These are phyloP conservation scores for Eudasyphora cyanicolor DNA, from an alignment of 2,888 invertebrate genomes.

Conservation along the genomic window DNA sequence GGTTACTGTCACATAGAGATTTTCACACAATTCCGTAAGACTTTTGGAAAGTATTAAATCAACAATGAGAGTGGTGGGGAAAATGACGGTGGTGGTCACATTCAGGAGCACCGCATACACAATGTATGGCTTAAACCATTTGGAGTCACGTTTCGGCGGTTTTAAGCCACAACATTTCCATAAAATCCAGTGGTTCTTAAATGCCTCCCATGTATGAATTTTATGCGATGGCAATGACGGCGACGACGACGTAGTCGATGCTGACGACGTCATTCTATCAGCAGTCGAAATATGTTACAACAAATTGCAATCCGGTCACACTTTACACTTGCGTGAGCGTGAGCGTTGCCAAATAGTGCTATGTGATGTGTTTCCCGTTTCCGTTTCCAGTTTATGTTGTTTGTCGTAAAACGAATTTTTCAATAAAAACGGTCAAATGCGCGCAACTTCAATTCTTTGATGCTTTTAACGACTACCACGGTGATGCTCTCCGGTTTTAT, in stretches of 20 bases:
- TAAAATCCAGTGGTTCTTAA: conserved; percentile 72
- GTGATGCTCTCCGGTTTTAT: conserved; percentile 27
- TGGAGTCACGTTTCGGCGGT: conserved; percentile 60
- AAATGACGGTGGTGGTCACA: conserved; percentile 53
- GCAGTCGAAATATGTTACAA: not conserved
- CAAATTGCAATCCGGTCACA: not conserved
- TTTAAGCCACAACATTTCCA: conserved; percentile 72
- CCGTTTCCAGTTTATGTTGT: conserved; percentile 17
- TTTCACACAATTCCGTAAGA: conserved; percentile 71
- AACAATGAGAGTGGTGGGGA: conserved; percentile 67
- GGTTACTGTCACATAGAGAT: conserved; percentile 67
- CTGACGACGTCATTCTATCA: conserved; percentile 4
- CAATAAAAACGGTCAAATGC: conserved; percentile 30
- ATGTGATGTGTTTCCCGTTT: not conserved
- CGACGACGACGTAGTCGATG: not conserved
- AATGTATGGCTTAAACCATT: conserved; percentile 68
- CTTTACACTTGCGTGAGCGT: not conserved
- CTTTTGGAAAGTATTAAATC: conserved; percentile 67
- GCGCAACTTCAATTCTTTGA: conserved; percentile 13
- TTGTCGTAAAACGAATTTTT: conserved; percentile 24
- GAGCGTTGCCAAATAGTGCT: not conserved
- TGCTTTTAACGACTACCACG: conserved; percentile 4
- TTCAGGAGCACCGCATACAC: conserved; percentile 68
- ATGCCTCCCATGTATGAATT: conserved; percentile 68
- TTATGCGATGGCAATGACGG: not conserved